A percentile compares a stretch with the other conserved stretches of the same genome.
phyloP scores from a whole-genome alignment of 2,113 vertebrate species.

The Corythornis vintsioides region DNA sequence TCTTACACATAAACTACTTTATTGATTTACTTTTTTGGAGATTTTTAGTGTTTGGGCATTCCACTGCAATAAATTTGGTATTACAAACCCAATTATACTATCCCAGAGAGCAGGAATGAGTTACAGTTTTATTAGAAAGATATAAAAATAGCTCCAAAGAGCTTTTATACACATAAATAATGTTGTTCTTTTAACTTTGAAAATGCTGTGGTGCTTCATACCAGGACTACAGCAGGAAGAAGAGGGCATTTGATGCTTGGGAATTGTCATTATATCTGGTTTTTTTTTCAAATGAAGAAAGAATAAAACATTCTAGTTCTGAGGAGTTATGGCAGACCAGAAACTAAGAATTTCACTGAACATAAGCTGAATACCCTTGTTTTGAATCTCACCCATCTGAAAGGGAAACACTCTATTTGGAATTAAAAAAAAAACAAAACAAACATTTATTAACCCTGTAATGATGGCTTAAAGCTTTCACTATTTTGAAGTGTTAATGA shows the following conservation, averaged over 20 bases:
- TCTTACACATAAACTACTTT: background rate
- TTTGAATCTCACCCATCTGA: background rate
- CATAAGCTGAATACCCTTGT: background rate
- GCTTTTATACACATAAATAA: background rate
- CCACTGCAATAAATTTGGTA: background rate
- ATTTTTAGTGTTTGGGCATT: background rate
- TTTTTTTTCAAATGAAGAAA: background rate
- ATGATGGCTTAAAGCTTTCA: background rate
- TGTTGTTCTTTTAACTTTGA: background rate
- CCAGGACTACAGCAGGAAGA: background rate
- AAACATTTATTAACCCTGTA: background rate
- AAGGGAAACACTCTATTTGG: background rate
- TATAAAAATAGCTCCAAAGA: background rate
- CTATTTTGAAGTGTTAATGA: background rate
- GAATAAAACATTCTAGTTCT: background rate
- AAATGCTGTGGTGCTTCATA: background rate
- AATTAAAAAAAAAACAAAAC: background rate
- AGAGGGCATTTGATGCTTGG: background rate
- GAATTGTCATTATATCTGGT: background rate
- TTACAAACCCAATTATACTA: background rate
- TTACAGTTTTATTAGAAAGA: background rate
- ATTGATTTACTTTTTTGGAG: background rate
- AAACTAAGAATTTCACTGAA: background rate
- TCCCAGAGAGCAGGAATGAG: background rate
- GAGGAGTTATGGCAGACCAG: background rate